Evolutionary conservation across 2,888 invertebrate species (phyloP), one percentile per base, ranked within the genome.

Genomic region (Hyalella azteca): DNA sequence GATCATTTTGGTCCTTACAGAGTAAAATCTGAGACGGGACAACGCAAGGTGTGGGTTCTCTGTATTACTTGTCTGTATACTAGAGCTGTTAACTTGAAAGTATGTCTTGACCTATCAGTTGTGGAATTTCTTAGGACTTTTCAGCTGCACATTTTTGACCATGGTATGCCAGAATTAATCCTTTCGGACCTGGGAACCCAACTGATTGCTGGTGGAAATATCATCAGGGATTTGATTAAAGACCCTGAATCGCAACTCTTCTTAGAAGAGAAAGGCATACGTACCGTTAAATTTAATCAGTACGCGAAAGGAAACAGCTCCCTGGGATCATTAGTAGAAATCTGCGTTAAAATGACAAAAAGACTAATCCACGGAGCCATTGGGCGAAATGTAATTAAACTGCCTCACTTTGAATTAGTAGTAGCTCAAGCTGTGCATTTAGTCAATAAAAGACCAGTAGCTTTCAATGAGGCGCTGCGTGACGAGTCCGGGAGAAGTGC

Each of bases 11-110:
- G 77, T 9, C 77, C 73, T 7, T 73, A 39, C 39, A n/a, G 2
- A 3, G 73, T 73, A n/a, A 73, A 15, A 22, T 3, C 39, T 15
- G 7, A 39, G 5, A 40, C 7, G 3, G 39, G 19, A 19, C 36
- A 36, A 11, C 3, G 15, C 22, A 73, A 73, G 41, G 5, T 7
- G 3, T 73, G 41, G 32, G 22, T 78, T 0, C 19, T 78, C 2
- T 78, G 78, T 22, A 26, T 78, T 13, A 78, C 45, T 4, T 78
- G 78, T 78, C 41, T 78, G 13, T 78, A 48, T 66, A 78, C 45
- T 29, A 66, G 78, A 45, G 40, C 66, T 11, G 73, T 78, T 0
- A 78, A 78, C 45, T 39, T 78, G 19, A 45, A 41, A 48, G 11
- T 78, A 5, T 78, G 78, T 29, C 19, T 36, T 9, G 49, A 78